Evolutionary conservation across 2,888 invertebrate species (phyloP), one percentile per base, ranked within the genome.

Genomic region (Spilarctia lutea): DNA sequence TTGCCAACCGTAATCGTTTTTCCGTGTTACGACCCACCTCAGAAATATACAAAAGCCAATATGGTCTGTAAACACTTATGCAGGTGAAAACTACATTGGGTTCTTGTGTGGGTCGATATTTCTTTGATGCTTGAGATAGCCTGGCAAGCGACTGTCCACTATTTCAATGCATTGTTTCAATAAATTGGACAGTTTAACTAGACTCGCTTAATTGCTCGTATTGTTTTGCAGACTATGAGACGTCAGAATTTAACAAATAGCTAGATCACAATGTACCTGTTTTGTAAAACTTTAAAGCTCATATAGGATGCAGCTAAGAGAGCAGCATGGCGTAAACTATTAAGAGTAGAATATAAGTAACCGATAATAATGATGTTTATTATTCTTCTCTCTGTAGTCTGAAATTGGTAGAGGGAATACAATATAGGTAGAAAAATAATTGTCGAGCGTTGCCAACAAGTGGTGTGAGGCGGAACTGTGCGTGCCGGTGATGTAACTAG

Each of bases 381-480:
- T 24, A 48, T 24, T 52, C 24, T 52, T 45, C 45, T 45, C 4
- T 45, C 13, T 45, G 1, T 18, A 52, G 52, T 56, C 2, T n/a
- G 10, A 24, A 56, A 24, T 6, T 56, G 8, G n/a, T 56, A 56
- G 20, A 56, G 52, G 8, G 24, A 42, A 66, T 66, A 66, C n/a
- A 27, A 30, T 48, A 30, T 45, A 48, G 33, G 24, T 33, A 35
- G 33, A 1, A 56, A 52, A 35, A 56, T 56, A 69, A 69, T 69
- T 56, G 24, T 68, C 69, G 56, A 35, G 10, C 1, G 16, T n/a
- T 56, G 35, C 33, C 56, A 69, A 69, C 69, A 69, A 69, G 69
- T 69, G 56, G 69, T 56, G 3, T 18, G 69, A n/a, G 68, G 35
- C 33, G 1, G 33, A 35, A 56, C 69, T 16, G 24, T 33, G 68